phyloP scores from a whole-genome alignment of 2,113 vertebrate species.

The Rhabdornis inornatus region DNA sequence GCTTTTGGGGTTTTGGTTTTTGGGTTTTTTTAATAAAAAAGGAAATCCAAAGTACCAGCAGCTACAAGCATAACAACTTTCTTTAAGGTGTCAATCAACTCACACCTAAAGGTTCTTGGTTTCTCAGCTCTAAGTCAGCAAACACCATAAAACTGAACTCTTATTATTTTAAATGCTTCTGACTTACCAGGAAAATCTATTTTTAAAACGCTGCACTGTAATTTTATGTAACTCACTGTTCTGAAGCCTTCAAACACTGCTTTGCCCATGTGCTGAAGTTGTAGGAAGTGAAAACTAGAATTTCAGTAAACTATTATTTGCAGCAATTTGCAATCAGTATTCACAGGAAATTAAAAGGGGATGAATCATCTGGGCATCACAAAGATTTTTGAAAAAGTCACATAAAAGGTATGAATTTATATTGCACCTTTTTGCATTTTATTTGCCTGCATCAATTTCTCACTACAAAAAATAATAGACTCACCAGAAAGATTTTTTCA shows the following conservation, averaged over 20 bases:
- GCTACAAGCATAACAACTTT: neutral
- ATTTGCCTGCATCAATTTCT: neutral
- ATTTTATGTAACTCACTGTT: neutral
- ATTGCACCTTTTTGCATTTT: neutral
- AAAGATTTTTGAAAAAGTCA: neutral
- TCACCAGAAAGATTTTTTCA: neutral
- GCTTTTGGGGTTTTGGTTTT: neutral
- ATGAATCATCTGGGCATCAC: neutral
- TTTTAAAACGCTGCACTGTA: neutral
- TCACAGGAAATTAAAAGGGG: neutral
- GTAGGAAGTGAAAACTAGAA: neutral
- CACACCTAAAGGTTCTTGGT: neutral
- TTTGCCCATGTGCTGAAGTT: neutral
- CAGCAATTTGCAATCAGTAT: neutral
- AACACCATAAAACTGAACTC: neutral
- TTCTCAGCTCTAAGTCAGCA: neutral
- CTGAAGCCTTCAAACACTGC: neutral
- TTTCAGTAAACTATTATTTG: neutral
- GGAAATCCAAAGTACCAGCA: neutral
- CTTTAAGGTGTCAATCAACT: neutral
- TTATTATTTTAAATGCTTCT: neutral
- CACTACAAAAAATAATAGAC: neutral
- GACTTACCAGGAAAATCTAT: neutral
- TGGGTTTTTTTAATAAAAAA: neutral
- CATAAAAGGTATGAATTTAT: neutral